phyloP scores from a whole-genome alignment of 2,113 vertebrate genomes.

The Anguilla japonica region DNA sequence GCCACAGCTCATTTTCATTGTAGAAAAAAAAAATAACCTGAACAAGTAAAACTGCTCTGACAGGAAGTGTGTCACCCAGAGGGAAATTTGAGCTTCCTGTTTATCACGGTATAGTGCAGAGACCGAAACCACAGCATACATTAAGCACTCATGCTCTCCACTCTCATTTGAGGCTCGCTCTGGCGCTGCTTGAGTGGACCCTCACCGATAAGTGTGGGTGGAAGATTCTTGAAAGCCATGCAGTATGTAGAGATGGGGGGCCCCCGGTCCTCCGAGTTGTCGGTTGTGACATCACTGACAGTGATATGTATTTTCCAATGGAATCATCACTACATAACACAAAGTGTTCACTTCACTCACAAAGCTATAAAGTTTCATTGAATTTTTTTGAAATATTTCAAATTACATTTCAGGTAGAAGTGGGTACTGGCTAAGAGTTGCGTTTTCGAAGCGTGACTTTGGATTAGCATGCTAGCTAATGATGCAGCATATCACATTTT shows the following conservation, averaged over 20 bases:
- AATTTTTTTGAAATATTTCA: no score
- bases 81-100: constrained; percentile 84
- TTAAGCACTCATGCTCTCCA: constrained; percentile 21
- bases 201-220: not conserved
- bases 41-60: constrained; percentile 68
- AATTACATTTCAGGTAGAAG: not conserved
- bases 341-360: not conserved
- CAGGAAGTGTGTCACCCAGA: constrained; percentile 77
- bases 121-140: constrained; percentile 57
- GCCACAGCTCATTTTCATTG: constrained; percentile 47
- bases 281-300: not conserved
- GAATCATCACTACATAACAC: not conserved
- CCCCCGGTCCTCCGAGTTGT: not conserved
- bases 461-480: not conserved
- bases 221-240: not conserved
- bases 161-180: constrained; percentile 16
- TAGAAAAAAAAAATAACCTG: constrained; percentile 46
- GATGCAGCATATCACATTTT: not conserved
- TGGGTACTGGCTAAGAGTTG: not conserved
- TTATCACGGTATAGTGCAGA: constrained; percentile 59
- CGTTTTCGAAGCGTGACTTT: not conserved
- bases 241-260: not conserved
- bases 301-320: not conserved
- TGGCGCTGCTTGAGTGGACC: not conserved
- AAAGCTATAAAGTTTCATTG: no score